A percentile compares a stretch with the other conserved stretches of the same genome.
phyloP scores from a whole-genome alignment of 2,797 vertebrate genomes.

The Tympanoctomys barrerae region DNA sequence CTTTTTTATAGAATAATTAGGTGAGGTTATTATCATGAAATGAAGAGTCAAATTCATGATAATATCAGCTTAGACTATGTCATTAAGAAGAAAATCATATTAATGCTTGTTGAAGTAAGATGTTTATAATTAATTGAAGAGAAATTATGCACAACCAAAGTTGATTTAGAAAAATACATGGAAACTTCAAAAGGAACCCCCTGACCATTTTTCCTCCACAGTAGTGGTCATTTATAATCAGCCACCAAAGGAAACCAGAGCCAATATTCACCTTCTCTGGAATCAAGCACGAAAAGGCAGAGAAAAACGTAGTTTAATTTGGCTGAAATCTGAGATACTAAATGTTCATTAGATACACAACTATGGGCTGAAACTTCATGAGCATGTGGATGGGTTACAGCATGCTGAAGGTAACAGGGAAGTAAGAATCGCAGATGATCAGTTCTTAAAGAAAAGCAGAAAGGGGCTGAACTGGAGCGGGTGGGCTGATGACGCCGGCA shows the following conservation, averaged over 20 bases:
- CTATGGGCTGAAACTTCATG: not conserved
- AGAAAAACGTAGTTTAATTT: not conserved
- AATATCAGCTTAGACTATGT: slow-evolving; percentile 34
- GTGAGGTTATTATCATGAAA: slow-evolving; percentile 45
- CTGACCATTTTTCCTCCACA: not conserved
- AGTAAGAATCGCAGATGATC: not conserved
- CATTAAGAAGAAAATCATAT: slow-evolving; percentile 55
- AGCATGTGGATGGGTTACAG: not conserved
- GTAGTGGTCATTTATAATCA: not conserved
- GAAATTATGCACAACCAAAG: not conserved
- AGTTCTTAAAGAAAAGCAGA: not conserved
- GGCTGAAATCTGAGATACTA: not conserved
- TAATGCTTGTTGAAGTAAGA: slow-evolving; percentile 21
- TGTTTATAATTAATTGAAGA: slow-evolving; percentile 8
- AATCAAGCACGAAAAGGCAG: not conserved
- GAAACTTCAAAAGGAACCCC: not conserved
- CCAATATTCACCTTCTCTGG: too few relatives aligned
- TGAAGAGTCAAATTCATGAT: slow-evolving; percentile 52
- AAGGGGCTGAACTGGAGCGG: not conserved
- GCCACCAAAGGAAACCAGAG: not conserved
- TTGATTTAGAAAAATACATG: not conserved
- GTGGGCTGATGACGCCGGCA: too few relatives aligned
- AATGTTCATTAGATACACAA: not conserved
- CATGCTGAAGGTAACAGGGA: not conserved
- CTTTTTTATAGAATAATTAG: slow-evolving; percentile 45